A percentile compares a stretch with the other conserved stretches of the same genome.
phyloP scores from a whole-genome alignment of 2,888 invertebrate genomes.

The Coleophora flavipennella region DNA sequence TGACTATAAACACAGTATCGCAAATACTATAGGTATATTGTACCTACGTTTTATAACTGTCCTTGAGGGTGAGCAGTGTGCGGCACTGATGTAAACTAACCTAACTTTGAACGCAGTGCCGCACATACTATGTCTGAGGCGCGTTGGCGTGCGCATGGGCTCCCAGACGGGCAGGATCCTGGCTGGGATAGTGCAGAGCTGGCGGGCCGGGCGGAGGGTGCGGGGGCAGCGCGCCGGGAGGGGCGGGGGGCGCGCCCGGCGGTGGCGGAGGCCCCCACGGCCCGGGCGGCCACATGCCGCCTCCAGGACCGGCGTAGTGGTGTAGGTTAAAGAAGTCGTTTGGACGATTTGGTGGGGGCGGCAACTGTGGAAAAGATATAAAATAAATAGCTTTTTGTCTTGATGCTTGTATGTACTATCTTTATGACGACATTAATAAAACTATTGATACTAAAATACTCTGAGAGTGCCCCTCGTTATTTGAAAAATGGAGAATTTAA shows the following conservation, averaged over 20 bases:
- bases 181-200: slow-evolving; percentile 93
- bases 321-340: slow-evolving; percentile 77
- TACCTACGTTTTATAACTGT: no score
- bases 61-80: no score
- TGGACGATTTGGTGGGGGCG: slow-evolving; percentile 64
- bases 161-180: slow-evolving; percentile 95
- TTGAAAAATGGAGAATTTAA: no score
- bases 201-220: slow-evolving; percentile 68
- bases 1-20: no score
- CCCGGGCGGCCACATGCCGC: slow-evolving; percentile 34
- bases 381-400: no score
- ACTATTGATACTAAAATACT: no score
- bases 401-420: no score
- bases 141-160: slow-evolving; percentile 67
- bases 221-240: slow-evolving; percentile 36
- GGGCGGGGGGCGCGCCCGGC: slow-evolving; percentile 26
- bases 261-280: slow-evolving; percentile 23
- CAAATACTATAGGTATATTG: no score
- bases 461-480: no score
- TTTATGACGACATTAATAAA: no score
- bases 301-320: slow-evolving; percentile 41
- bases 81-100: no score
- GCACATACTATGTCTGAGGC: slow-evolving; percentile 42
- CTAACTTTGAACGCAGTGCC: slow-evolving; percentile 2
- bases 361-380: slow-evolving; percentile 36